These are phyloP conservation scores for Leptopilina syphax DNA, from an alignment of 2,888 invertebrate genomes.

Conservation along the genomic window DNA sequence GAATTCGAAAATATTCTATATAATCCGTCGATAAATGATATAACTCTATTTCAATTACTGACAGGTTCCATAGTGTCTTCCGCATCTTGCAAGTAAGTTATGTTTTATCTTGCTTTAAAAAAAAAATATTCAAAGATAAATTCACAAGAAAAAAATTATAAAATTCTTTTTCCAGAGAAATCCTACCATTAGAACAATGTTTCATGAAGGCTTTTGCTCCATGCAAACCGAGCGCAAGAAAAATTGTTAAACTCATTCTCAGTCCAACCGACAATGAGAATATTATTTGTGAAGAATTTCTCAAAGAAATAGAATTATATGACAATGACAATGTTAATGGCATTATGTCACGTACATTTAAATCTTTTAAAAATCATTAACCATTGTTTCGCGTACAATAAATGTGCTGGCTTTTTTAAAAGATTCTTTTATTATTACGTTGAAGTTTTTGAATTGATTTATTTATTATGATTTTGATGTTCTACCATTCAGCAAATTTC, in stretches of 20 bases:
- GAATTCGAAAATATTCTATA: background rate
- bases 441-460: no score
- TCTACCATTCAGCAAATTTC: no score
- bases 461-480: no score
- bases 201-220: background rate
- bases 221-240: background rate
- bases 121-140: background rate
- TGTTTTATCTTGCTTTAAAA: no score
- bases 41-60: background rate
- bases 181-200: slow-evolving; percentile 2
- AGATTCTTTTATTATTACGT: background rate
- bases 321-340: background rate
- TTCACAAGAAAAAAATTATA: background rate
- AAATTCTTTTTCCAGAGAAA: slow-evolving; percentile 1
- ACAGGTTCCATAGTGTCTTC: background rate
- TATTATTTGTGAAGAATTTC: background rate
- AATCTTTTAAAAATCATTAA: background rate
- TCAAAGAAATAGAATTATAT: background rate
- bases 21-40: background rate
- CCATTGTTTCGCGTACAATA: background rate
- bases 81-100: background rate
- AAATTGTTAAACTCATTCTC: background rate
- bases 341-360: background rate
- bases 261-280: slow-evolving; percentile 2
- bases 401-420: no score